Evolutionary conservation across 2,797 vertebrate genomes (phyloP), one percentile per base, ranked within the genome.

Genomic region (Chloroceryle inda): DNA sequence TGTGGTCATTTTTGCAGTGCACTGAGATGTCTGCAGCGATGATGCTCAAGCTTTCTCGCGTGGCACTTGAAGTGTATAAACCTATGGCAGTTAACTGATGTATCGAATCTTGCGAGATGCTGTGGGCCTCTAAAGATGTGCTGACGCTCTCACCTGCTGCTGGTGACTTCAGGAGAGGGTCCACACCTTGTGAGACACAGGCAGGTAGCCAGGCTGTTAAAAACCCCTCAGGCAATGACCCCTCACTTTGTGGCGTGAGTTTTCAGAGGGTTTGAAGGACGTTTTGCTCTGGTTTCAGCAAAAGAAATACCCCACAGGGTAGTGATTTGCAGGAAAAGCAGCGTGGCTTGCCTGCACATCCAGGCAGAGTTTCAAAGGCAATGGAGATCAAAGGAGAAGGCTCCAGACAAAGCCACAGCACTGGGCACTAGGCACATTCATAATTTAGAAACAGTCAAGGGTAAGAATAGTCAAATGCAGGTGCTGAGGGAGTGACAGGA

Each of bases 351-450:
- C 76, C 76, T 44, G 52, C 1, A 3, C 89, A 59, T 33, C 52
- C 11, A 67, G 88, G 52, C 59, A 55, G 76, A 88, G 49, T 83
- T 96, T 95, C 88, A 92, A 93, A 96, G 83, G 61, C 79, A 3
- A 22, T 4, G 66, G 33, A 90, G 79, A 96, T 93, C 92, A 96
- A 95, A 96, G 64, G 19, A 47, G 67, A 74, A 64, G 20, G 47
- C 56, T 78, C 83, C 88, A 91, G 89, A 94, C 66, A 85, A 95
- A 95, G 76, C 76, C 85, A 50, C 33, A 35, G 53, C 45, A 81
- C 53, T 0, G 4, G 37, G 58, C 16, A 6, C 29, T 24, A 40
- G 69, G 66, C 66, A 33, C 3, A 3, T 89, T 84, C 86, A 71
- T 95, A 93, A 93, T 91, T 92, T 20, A 85, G 80, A 66, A 89